These are phyloP conservation scores for Oxystoma pomonae DNA, from an alignment of 2,888 invertebrate genomes.

Conservation along the genomic window DNA sequence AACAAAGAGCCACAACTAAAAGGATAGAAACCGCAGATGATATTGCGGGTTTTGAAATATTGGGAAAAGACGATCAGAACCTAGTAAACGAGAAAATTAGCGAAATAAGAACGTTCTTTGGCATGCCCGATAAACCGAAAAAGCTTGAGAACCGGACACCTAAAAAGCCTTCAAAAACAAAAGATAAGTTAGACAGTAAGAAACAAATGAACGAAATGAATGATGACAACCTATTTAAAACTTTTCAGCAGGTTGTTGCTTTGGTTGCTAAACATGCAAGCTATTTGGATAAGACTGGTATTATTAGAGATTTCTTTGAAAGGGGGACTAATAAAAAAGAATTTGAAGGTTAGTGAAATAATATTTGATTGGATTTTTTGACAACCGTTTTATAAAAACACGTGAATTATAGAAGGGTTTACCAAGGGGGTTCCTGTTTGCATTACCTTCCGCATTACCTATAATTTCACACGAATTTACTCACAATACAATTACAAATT, in stretches of 20 bases:
- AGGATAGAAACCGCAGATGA: constrained; percentile 75
- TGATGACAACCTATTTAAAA: constrained; percentile 66
- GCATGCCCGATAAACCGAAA: constrained; percentile 15
- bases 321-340: constrained; percentile 56
- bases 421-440: too few species aligned
- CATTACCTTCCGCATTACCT: too few species aligned
- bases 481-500: too few species aligned
- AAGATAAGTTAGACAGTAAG: constrained; percentile 12
- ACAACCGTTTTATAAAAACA: too few species aligned
- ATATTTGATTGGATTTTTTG: too few species aligned
- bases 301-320: constrained; percentile 63
- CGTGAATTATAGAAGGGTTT: too few species aligned
- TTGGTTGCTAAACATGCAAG: constrained; percentile 73
- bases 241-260: constrained; percentile 74
- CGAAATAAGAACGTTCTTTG: constrained; percentile 56
- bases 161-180: constrained; percentile 13
- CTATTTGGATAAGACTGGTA: constrained; percentile 76
- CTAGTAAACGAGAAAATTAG: constrained; percentile 60
- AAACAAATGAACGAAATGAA: not conserved
- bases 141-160: not conserved
- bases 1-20: constrained; percentile 77
- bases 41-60: constrained; percentile 68
- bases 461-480: too few species aligned
- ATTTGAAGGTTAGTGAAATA: constrained; percentile 62
- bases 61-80: constrained; percentile 65